Evolutionary conservation across 2,113 vertebrate species (phyloP).

Genomic region (Lepus americanus): DNA sequence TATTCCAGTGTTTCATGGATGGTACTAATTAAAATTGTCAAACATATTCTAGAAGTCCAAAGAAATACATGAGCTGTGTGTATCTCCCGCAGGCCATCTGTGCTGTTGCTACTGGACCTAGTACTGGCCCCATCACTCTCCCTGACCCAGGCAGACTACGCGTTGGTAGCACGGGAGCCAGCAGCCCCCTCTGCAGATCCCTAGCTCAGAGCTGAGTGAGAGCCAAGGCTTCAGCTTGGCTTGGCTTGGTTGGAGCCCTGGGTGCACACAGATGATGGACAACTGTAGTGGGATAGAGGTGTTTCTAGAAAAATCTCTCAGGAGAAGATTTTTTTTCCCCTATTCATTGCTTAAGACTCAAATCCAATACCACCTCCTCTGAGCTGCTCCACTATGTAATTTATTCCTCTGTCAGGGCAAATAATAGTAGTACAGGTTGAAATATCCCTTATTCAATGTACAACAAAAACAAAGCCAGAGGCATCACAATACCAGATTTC

Average conservation of each 20-base stretch:
- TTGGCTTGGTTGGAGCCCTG: not conserved
- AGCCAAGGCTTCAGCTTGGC: not conserved
- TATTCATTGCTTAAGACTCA: not conserved
- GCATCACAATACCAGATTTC: no score
- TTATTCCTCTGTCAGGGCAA: not conserved
- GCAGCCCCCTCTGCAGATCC: not conserved
- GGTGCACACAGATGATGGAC: not conserved
- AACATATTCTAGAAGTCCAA: not conserved
- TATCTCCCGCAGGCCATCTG: accelerated
- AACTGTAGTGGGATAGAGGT: not conserved
- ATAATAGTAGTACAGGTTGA: not conserved
- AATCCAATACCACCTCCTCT: not conserved
- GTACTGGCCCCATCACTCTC: not conserved
- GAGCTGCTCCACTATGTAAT: not conserved
- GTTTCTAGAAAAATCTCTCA: not conserved
- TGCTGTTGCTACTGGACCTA: not conserved
- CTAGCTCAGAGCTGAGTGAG: not conserved
- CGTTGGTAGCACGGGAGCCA: not conserved
- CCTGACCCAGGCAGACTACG: not conserved
- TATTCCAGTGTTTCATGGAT: not conserved
- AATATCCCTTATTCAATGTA: not conserved
- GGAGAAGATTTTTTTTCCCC: not conserved
- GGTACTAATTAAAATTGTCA: not conserved
- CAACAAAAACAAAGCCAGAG: no score
- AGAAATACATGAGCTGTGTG: not conserved